Percentiles rank a stretch among this genome's conserved stretches.
Conservation (phyloP, 1,140 invertebrate genomes). For the Lerema accius region DNA sequence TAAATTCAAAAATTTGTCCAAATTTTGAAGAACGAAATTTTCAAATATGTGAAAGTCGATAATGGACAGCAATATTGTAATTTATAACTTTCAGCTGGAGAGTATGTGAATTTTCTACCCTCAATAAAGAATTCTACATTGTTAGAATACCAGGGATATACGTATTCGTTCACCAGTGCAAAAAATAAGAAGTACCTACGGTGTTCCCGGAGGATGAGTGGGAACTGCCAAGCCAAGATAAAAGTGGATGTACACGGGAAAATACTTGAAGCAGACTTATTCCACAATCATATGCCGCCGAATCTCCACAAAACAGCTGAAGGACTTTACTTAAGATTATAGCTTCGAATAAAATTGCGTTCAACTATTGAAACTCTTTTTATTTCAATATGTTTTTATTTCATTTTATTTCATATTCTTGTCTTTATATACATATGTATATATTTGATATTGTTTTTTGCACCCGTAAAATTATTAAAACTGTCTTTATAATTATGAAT, state of each 20-base stretch:
- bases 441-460: too few relatives aligned
- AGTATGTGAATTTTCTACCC: conserved; percentile 19
- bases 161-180: conserved; percentile 20
- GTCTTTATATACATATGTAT: too few relatives aligned
- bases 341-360: too few relatives aligned
- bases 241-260: conserved; percentile 8
- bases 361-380: too few relatives aligned
- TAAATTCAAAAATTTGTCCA: too few relatives aligned
- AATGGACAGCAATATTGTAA: too few relatives aligned
- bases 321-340: conserved; percentile 15
- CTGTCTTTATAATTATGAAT: too few relatives aligned
- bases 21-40: too few relatives aligned
- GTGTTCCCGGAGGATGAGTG: conserved; percentile 32
- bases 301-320: conserved; percentile 27
- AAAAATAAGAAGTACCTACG: conserved; percentile 28
- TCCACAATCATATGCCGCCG: conserved; percentile 39
- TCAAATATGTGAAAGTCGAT: too few relatives aligned
- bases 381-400: too few relatives aligned
- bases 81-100: conserved; percentile 4
- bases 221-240: conserved; percentile 25
- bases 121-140: conserved; percentile 3
- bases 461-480: too few relatives aligned
- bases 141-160: conserved; percentile 30
- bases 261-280: conserved; percentile 10
- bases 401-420: too few relatives aligned